Base-by-base conservation (phyloP, 2,888 invertebrate species). In the Gisinianus flammeolus region DNA sequence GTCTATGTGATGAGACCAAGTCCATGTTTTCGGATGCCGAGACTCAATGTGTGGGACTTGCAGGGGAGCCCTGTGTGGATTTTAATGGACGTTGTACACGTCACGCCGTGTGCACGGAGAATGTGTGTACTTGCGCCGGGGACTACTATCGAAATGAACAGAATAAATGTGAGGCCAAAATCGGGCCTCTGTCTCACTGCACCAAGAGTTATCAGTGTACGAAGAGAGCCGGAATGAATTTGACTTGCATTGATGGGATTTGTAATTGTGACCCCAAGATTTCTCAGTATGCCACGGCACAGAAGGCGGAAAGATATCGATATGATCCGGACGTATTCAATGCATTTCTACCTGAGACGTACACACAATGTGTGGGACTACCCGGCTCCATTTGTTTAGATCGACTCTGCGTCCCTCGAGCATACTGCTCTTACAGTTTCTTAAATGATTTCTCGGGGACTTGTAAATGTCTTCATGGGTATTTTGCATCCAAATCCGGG, bases 221-320 rank as follows among this genome's bases (percentile, higher is more conserved):
- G 16, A 66, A n/a, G 12, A 35, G 52, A 24, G 52, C 52, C 0
- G 74, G 74, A 1, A 22, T 44, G 16, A 24, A 26, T 6, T 30
- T 74, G 5, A 24, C 64, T 0, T 74, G 74, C 52, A 12, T 52
- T 0, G 28, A 66, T 31, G 74, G 67, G 12, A 44, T 54, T 30
- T 74, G 74, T 30, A 66, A 74, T 66, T 74, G 74, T 33, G 64
- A 74, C 33, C 73, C 73, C 19, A 52, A 54, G 3, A 26, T 35
- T n/a, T 74, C 74, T 5, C 1, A 28, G 28, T 74, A 66, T 30
- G 62, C 44, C 5, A 66, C 74, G 2, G 66, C 52, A 0, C 74
- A 64, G 12, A 19, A 22, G 19, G 66, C 64, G 3, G 44, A 66
- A 10, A 16, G 66, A 12, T 66, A 44, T 33, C 35, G 66, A 30